These are phyloP conservation scores for Trachemys scripta DNA, from an alignment of 2,113 vertebrate genomes.

Conservation along the genomic window DNA sequence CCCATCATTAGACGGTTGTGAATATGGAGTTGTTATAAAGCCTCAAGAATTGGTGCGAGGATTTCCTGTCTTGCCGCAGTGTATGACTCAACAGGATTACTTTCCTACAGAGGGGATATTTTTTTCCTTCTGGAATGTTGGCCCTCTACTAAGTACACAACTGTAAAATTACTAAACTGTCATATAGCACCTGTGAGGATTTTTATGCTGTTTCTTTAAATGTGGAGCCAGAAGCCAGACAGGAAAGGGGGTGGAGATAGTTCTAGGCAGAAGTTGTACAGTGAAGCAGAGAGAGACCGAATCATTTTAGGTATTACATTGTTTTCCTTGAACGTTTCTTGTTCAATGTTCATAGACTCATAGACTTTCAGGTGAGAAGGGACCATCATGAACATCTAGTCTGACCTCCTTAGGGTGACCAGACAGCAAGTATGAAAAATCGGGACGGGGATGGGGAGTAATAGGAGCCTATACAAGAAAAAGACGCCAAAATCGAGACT, in stretches of 20 bases:
- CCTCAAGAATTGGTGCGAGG: neutral
- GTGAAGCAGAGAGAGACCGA: neutral
- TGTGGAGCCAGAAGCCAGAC: neutral
- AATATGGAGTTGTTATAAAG: neutral
- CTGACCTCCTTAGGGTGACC: too few species aligned
- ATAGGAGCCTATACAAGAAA: too few species aligned
- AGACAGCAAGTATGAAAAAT: too few species aligned
- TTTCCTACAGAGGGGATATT: slow-evolving; percentile 3
- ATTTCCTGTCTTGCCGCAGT: slow-evolving; percentile 42
- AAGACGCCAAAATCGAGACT: too few species aligned
- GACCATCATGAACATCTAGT: neutral
- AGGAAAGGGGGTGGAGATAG: neutral
- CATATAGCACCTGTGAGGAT: neutral
- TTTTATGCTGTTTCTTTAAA: neutral
- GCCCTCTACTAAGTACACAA: slow-evolving; percentile 46
- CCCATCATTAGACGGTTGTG: neutral
- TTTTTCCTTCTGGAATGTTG: slow-evolving; percentile 5
- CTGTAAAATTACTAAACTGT: neutral
- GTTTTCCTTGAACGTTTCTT: neutral
- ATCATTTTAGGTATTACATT: neutral
- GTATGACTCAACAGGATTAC: slow-evolving; percentile 50
- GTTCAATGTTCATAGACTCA: neutral
- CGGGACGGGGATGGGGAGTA: too few species aligned
- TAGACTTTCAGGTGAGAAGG: neutral
- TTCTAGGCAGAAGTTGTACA: neutral